These are phyloP conservation scores for Vanessa atalanta DNA, from an alignment of 1,140 invertebrate species.

Conservation along the genomic window DNA sequence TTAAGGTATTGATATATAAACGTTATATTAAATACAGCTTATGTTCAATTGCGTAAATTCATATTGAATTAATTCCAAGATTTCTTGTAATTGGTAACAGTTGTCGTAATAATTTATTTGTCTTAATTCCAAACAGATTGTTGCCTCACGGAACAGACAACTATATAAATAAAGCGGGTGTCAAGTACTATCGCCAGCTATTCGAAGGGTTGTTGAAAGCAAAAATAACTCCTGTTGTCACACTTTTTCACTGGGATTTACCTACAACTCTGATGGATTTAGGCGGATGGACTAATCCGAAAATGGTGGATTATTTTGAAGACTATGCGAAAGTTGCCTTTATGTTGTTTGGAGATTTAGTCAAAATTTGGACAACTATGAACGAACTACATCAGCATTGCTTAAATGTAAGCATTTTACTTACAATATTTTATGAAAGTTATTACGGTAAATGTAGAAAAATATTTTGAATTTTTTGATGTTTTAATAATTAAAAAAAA, in stretches of 20 bases:
- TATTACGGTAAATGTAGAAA: no score
- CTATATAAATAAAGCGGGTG: constrained; percentile 80
- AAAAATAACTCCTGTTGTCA: constrained; percentile 81
- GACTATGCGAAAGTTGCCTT: constrained; percentile 84
- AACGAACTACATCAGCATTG: constrained; percentile 79
- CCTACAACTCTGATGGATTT: constrained; percentile 81
- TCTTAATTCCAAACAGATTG: constrained; percentile 63
- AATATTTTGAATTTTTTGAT: no score
- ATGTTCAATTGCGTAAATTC: neutral
- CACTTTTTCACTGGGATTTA: constrained; percentile 83
- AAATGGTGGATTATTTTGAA: constrained; percentile 82
- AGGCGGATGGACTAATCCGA: constrained; percentile 83
- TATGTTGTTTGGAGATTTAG: constrained; percentile 82
- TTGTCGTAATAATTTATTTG: constrained; percentile 4
- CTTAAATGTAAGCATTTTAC: constrained; percentile 55
- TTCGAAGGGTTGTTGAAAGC: constrained; percentile 82
- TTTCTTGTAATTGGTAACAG: neutral
- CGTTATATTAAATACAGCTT: no score
- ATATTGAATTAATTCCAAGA: neutral
- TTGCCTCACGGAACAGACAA: constrained; percentile 82
- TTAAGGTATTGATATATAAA: no score
- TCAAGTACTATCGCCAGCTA: constrained; percentile 84
- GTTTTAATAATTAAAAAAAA: no score
- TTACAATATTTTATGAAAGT: no score
- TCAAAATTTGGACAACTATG: constrained; percentile 81